A percentile compares a stretch with the other conserved stretches of the same genome.
Evolutionary conservation across 1,140 invertebrate species (phyloP).

Genomic region (Drosophila sechellia): DNA sequence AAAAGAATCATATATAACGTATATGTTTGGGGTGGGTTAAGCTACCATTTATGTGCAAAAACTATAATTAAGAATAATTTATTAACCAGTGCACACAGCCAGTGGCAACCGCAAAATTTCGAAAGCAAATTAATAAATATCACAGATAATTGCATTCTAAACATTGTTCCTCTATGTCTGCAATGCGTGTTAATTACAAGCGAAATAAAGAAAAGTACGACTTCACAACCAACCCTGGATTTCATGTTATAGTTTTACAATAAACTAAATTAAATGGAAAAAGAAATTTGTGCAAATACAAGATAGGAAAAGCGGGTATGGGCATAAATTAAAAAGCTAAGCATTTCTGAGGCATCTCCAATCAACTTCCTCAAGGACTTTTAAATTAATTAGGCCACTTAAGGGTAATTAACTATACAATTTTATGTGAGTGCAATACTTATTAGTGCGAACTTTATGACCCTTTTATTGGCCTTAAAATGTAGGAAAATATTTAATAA

Average conservation of each 20-base stretch:
- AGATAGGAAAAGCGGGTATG: not conserved
- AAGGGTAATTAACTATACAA: not conserved
- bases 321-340: not conserved
- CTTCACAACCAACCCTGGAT: constrained; percentile 12
- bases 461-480: not conserved
- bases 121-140: constrained; percentile 66
- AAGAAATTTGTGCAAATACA: not conserved
- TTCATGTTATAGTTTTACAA: constrained; percentile 69
- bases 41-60: not conserved
- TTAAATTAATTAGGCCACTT: not conserved
- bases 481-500: not conserved
- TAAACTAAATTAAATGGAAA: constrained; percentile 69
- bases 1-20: constrained; percentile 1
- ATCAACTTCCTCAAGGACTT: not conserved
- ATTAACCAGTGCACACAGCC: constrained; percentile 15
- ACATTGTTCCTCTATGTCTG: constrained; percentile 40
- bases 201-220: constrained; percentile 64
- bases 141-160: constrained; percentile 67
- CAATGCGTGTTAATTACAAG: constrained; percentile 70
- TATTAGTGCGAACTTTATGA: not conserved
- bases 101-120: constrained; percentile 28
- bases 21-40: too few relatives aligned
- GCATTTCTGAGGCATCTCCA: not conserved
- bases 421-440: not conserved
- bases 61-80: constrained; percentile 19